Base-by-base conservation (phyloP, 2,113 vertebrate species). In the Pristiophorus japonicus region DNA sequence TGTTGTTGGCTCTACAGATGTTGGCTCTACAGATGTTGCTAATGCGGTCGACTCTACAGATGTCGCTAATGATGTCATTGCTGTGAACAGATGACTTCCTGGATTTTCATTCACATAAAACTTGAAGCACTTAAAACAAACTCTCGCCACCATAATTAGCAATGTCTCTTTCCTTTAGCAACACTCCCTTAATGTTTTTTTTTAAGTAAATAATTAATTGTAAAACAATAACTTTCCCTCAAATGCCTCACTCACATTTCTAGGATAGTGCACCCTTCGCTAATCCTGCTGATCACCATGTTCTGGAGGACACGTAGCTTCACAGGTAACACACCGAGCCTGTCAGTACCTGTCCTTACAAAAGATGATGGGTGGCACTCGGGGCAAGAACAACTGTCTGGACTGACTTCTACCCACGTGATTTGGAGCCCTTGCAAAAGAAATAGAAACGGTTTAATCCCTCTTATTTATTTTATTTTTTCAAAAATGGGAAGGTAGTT, bases 21-120 rank as follows among this genome's bases (percentile, higher is more conserved):
- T 91, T 62, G 88, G n/a, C 62, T 94, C 63, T 94, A 70, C 88
- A 92, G 88, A 34, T 14, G 51, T 90, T 90, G 87, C 42, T 90
- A 59, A 30, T 14, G 78, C 34, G 2, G 78, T 42, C 38, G n/a
- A 7, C 78, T 81, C 78, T 81, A 42, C 78, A 67, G 66, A 67
- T 42, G 90, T 92, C 24, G 90, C n/a, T 90, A 59, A 30, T 42
- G 91, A 42, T 66, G 91, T 65, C 91, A 65, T 42, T 93, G 91
- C 66, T 94, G 65, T 27, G 45, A 94, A 73, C 45, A 51, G 38
- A 94, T 34, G 65, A 94, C 93, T 70, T 94, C 45, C 65, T 73
- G 34, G 30, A 67, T 70, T 94, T 94, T 94, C 45, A 94, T 94
- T 51, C 66, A 73, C 3, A 51, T 70, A 70, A 94, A 47, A 94